Evolutionary conservation across 2,888 invertebrate species (phyloP).

Genomic region (Disparrhopalites patrizii): DNA sequence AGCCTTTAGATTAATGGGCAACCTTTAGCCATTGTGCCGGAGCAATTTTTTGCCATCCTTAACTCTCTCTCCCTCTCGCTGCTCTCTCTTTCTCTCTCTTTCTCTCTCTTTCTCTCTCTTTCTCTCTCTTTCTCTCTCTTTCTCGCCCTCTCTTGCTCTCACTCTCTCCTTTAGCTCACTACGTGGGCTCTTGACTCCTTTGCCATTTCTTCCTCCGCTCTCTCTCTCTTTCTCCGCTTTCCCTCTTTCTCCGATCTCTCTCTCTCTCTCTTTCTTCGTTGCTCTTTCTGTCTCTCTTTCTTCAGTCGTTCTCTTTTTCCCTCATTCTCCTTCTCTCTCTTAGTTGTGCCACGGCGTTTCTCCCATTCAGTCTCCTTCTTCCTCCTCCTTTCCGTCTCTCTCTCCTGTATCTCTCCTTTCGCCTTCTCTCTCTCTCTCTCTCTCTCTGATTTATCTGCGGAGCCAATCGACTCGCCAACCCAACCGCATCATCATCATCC

Average conservation of each 20-base stretch:
- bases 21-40: slow-evolving; percentile 27
- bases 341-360: too few species aligned
- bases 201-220: slow-evolving; percentile 28
- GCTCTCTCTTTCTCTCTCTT: too few species aligned
- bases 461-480: slow-evolving; percentile 18
- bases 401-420: too few species aligned
- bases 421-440: slow-evolving; percentile 23
- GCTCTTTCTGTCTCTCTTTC: neutral
- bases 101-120: neutral
- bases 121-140: neutral
- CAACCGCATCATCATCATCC: slow-evolving; percentile 12
- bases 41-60: slow-evolving; percentile 16
- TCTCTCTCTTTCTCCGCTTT: too few species aligned
- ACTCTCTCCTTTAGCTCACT: too few species aligned
- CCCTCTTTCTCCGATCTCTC: slow-evolving; percentile 18
- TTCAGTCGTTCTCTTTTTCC: too few species aligned
- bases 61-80: neutral
- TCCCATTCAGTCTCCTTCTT: neutral
- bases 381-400: too few species aligned
- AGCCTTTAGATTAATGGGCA: slow-evolving; percentile 24
- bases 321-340: neutral
- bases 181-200: slow-evolving; percentile 25
- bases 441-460: slow-evolving; percentile 18
- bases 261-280: too few species aligned
- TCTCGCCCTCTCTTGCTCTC: too few species aligned